Evolutionary conservation across 2,797 vertebrate species (phyloP).

Genomic region (Nyctibius grandis): DNA sequence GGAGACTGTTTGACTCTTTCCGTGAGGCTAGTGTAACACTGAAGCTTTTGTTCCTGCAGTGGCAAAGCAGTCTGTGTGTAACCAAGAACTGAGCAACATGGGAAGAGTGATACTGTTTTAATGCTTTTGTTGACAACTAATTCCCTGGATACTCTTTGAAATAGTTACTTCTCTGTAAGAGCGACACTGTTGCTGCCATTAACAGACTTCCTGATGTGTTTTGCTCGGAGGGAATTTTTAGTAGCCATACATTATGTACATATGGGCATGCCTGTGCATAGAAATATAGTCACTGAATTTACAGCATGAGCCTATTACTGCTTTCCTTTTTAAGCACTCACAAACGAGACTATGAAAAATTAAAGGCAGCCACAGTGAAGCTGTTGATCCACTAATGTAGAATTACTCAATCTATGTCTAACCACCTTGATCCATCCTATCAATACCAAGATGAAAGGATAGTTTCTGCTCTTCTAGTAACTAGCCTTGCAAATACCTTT

Average conservation of each 20-base stretch:
- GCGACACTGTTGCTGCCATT: neutral
- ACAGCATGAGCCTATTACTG: neutral
- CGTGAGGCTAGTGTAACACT: rapidly evolving
- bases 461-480: conserved; percentile 31
- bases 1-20: rapidly evolving
- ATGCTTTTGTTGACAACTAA: neutral
- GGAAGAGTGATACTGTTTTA: neutral
- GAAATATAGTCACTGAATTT: neutral
- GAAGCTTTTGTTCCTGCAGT: neutral
- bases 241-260: neutral
- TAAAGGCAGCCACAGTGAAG: neutral
- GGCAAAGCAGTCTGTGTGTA: neutral
- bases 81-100: rapidly evolving
- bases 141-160: neutral
- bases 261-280: neutral
- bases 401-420: conserved; percentile 14
- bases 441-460: conserved; percentile 69
- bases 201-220: neutral
- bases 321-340: neutral
- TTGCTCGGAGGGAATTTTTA: neutral
- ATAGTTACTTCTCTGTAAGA: neutral
- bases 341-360: neutral
- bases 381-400: conserved; percentile 13
- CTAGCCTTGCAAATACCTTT: conserved; percentile 35
- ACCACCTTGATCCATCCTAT: conserved; percentile 44